A percentile compares a stretch with the other conserved stretches of the same genome.
Conservation (phyloP, 2,113 vertebrate species). For the Emydura subglobosa region DNA sequence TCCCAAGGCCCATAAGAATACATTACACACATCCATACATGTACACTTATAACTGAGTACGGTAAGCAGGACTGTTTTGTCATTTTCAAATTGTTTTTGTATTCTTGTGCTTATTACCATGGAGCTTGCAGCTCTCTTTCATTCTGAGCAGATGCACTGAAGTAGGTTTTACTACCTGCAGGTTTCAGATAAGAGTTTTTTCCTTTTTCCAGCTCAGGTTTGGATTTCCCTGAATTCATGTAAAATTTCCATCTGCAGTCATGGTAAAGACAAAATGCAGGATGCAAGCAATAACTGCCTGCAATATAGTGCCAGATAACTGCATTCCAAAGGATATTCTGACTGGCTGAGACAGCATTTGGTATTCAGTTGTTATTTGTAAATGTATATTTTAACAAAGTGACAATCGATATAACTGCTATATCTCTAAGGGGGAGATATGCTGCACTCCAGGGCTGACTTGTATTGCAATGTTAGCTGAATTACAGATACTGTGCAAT, state of each 20-base stretch:
- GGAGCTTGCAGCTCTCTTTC: conserved; percentile 19
- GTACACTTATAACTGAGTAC: conserved; percentile 1
- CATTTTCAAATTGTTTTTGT: conserved; percentile 46
- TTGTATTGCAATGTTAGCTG: conserved; percentile 16
- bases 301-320: background rate
- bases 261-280: conserved; percentile 55
- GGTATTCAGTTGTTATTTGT: conserved; percentile 18
- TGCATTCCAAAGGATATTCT: background rate
- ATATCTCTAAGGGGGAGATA: background rate
- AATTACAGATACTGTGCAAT: conserved; percentile 32
- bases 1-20: conserved; percentile 8
- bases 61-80: conserved; percentile 49
- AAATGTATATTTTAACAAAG: conserved; percentile 51
- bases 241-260: conserved; percentile 47
- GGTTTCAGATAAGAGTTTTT: conserved; percentile 48
- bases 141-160: conserved; percentile 40
- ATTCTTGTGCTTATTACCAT: conserved; percentile 17
- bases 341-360: background rate
- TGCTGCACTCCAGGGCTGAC: background rate
- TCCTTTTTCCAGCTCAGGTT: conserved; percentile 24
- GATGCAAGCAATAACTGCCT: conserved; percentile 31
- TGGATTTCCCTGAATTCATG: conserved; percentile 44
- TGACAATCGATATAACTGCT: conserved; percentile 10
- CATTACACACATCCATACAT: background rate
- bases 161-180: conserved; percentile 61